A percentile compares a stretch with the other conserved stretches of the same genome.
These are phyloP conservation scores for Pseudorasbora parva DNA, from an alignment of 2,113 vertebrate species.

Conservation along the genomic window DNA sequence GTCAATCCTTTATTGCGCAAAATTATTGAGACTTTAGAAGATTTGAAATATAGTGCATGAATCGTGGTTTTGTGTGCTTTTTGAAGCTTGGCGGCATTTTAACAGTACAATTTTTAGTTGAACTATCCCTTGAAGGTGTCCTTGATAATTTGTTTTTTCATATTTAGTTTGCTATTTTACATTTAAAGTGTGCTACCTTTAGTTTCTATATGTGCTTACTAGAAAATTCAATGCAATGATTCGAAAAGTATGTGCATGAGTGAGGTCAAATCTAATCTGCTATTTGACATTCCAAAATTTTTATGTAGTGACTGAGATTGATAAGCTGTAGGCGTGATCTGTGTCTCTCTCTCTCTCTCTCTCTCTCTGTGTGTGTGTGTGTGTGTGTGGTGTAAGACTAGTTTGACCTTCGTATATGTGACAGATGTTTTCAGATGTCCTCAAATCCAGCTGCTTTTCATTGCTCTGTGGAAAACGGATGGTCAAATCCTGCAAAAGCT, in stretches of 20 bases:
- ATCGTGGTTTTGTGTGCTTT: neutral
- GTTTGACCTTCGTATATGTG: constrained; percentile 26
- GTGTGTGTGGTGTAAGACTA: constrained; percentile 33
- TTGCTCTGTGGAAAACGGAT: neutral
- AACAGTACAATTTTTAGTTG: neutral
- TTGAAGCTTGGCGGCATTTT: neutral
- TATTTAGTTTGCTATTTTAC: neutral
- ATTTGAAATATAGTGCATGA: neutral
- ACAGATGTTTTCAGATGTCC: constrained; percentile 39
- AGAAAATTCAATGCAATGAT: neutral
- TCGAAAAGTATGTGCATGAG: neutral
- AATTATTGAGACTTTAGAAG: neutral
- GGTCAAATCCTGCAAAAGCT: constrained; percentile 9
- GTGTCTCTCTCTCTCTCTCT: no score
- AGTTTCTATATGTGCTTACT: neutral
- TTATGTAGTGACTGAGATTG: neutral
- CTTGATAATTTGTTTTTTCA: no score
- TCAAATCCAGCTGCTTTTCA: constrained; percentile 15
- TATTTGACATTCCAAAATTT: neutral
- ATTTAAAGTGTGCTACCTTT: neutral
- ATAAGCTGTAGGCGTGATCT: constrained; percentile 18
- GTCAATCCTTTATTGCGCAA: neutral
- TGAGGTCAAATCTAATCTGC: neutral
- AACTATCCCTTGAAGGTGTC: neutral
- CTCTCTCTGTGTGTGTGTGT: constrained; percentile 9